phyloP scores from a whole-genome alignment of 2,797 vertebrate species.

The Hemitrygon akajei region DNA sequence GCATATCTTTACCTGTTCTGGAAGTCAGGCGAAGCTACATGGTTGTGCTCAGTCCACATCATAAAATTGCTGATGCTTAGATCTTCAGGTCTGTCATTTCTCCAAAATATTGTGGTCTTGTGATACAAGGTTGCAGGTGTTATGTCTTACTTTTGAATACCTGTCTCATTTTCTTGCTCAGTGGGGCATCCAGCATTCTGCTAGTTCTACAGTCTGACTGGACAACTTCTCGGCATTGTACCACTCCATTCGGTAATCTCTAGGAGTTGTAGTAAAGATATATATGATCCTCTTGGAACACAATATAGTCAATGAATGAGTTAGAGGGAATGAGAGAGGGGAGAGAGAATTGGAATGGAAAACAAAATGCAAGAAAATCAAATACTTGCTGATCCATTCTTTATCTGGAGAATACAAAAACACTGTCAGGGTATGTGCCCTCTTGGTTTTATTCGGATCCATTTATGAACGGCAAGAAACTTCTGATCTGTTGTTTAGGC shows the following conservation, averaged over 20 bases:
- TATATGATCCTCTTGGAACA: no score
- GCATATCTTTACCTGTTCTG: background rate
- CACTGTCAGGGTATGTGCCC: no score
- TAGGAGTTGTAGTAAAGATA: background rate
- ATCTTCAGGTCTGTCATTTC: background rate
- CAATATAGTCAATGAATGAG: background rate
- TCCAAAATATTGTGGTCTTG: background rate
- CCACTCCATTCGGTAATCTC: background rate
- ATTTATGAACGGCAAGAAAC: background rate
- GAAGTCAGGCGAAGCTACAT: background rate
- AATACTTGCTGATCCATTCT: background rate
- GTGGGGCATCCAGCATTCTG: background rate
- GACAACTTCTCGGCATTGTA: background rate
- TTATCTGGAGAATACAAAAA: background rate
- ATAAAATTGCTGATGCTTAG: background rate
- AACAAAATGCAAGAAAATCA: background rate
- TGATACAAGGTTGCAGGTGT: background rate
- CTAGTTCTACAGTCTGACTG: background rate
- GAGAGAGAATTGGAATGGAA: background rate
- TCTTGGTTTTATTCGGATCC: background rate
- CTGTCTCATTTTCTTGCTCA: background rate
- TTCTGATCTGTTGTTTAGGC: background rate
- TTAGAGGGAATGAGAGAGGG: background rate
- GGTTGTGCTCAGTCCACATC: background rate
- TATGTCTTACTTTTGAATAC: background rate